phyloP scores from a whole-genome alignment of 1,140 invertebrate species.

The Lordiphosa clarofinis region DNA sequence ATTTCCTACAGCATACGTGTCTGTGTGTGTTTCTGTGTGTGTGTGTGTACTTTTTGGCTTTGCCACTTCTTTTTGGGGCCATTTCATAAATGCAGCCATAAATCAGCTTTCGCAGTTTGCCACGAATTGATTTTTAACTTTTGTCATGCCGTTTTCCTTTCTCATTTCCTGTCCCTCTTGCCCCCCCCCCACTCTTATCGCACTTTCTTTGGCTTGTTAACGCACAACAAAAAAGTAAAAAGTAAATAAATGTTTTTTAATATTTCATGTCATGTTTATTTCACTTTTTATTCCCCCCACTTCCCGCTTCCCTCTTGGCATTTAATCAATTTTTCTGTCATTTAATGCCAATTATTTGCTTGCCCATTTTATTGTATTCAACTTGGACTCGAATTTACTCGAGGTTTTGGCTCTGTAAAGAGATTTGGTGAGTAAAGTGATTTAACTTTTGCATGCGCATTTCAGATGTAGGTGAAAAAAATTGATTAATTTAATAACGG shows the following conservation, averaged over 20 bases:
- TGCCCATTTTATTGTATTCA: conserved; percentile 23
- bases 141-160: conserved; percentile 45
- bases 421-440: conserved; percentile 14
- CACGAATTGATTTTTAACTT: conserved; percentile 77
- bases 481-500: no score
- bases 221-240: conserved; percentile 40
- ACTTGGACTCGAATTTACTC: background rate
- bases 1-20: conserved; percentile 55
- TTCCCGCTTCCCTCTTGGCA: conserved; percentile 3
- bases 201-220: conserved; percentile 56
- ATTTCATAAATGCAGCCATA: conserved; percentile 77
- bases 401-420: background rate
- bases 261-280: conserved; percentile 52
- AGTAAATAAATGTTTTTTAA: conserved; percentile 50
- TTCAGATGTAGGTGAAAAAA: background rate
- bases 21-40: conserved; percentile 19
- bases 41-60: conserved; percentile 13
- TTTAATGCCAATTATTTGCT: conserved; percentile 66
- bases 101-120: conserved; percentile 71
- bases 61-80: conserved; percentile 43
- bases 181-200: conserved; percentile 39
- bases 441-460: conserved; percentile 15
- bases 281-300: background rate
- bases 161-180: conserved; percentile 50
- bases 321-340: conserved; percentile 68